Base-by-base conservation (phyloP, 2,888 invertebrate genomes). In the Chelonus formosanus region DNA sequence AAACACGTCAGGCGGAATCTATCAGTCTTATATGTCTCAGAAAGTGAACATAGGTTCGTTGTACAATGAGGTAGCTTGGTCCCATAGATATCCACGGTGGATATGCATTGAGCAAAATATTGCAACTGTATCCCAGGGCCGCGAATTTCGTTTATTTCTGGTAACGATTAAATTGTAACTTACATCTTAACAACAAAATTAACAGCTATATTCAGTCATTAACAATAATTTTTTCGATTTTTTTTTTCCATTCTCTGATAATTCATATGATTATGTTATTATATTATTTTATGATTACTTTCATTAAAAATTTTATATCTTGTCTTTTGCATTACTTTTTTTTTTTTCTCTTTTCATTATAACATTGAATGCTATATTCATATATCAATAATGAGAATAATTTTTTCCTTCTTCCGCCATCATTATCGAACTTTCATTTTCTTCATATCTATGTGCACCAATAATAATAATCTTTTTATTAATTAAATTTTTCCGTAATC, bases 81-180 rank as follows among this genome's bases (percentile, higher is more conserved):
- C 69, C 67, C 71, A 70, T 63, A 62, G 65, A 69, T 67, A 72
- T 72, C 71, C 63, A 62, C 61, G 45, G 34, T 65, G 52, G 63
- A 72, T 62, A 70, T 73, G 71, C 68, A 69, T 67, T 78, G 78
- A 80, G 77, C 77, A 77, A 76, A 79, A 57, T 67, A 81, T 81
- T 81, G 81, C 81, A 81, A 70, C 79, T 78, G 76, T 78, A 77
- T 81, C 81, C 81, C 81, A 76, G 76, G 76, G 76, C 79, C 80
- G 74, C 72, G 59, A 64, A 68, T 36, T 55, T 52, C 35, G 40
- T 45, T 55, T 40, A 73, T 57, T 63, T 71, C 69, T 62, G 60
- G 71, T 74, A 75, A 75, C 73, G 69, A 78, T 72, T 68, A 64
- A 73, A 67, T 71, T 71, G 70, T 73, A 72, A 58, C 76, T 72